Base-by-base conservation (phyloP, 53 echinoderm and acorn worm species). In the Arbacia lixula region DNA sequence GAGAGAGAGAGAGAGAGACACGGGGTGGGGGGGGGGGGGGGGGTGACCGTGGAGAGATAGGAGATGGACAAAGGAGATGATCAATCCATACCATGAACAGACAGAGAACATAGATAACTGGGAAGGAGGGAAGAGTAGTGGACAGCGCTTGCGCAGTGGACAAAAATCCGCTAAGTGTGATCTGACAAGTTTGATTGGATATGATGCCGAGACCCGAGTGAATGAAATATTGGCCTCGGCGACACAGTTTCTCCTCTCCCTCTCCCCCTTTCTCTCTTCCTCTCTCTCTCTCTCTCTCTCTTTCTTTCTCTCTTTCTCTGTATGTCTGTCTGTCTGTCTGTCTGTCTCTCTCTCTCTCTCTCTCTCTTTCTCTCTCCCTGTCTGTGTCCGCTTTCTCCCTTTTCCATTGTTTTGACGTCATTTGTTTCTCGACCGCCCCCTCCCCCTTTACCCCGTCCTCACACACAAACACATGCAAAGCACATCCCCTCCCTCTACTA, bases 151-250 rank as follows among this genome's bases (percentile, higher is more conserved):
- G 69, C 69, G 69, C 37, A 69, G 25, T 69, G 69, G 69, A 14
- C 36, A 43, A 28, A 69, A 69, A 69, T 43, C 43, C 43, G 43
- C 43, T 36, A 43, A 69, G 42, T 39, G 69, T 69, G 69, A 69
- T 69, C n/a, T n/a, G n/a, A n/a, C n/a, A n/a, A n/a, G n/a, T n/a
- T 69, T 17, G 69, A 69, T 69, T 69, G 69, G 69, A 36, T 43
- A 69, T 69, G 27, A 69, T n/a, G 28, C 40, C 69, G 69, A 43
- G 69, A 43, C 64, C 36, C 33, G 19, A 17, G 35, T 35, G 26
- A 64, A 64, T n/a, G n/a, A n/a, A n/a, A n/a, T n/a, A n/a, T n/a
- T 14, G 68, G 6, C 69, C 69, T 69, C 69, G 69, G 27, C 42
- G 69, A 32, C 69, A 69, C 42, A 69, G 69, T 42, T 69, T 41